phyloP scores from a whole-genome alignment of 2,888 invertebrate genomes.

The Eumacrocentrus americanus region DNA sequence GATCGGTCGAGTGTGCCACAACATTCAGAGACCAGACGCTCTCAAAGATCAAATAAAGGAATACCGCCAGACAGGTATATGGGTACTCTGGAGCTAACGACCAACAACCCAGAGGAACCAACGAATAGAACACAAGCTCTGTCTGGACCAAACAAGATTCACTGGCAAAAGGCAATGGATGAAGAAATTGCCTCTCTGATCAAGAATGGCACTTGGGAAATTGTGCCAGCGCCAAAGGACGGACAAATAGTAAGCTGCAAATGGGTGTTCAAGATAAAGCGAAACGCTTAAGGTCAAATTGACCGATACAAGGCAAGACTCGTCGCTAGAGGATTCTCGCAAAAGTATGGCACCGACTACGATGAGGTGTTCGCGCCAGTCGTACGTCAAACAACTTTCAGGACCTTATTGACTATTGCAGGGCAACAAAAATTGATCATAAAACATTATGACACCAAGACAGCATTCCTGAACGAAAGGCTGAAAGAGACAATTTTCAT shows the following conservation, averaged over 20 bases:
- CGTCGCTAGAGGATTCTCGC: constrained; percentile 41
- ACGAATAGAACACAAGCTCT: constrained; percentile 21
- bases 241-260: constrained; percentile 37
- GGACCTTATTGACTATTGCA: constrained; percentile 8
- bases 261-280: constrained; percentile 41
- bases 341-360: constrained; percentile 41
- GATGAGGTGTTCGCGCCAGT: no score
- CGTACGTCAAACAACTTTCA: constrained; percentile 38
- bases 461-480: neutral
- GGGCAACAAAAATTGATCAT: neutral
- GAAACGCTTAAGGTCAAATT: constrained; percentile 29
- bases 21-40: no score
- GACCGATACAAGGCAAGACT: constrained; percentile 40
- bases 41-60: neutral
- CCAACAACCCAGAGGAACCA: neutral
- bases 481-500: neutral
- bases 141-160: constrained; percentile 25
- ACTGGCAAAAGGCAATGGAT: constrained; percentile 35
- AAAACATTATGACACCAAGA: constrained; percentile 1
- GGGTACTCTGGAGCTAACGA: no score
- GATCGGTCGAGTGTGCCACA: no score
- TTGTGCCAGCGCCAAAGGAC: constrained; percentile 31
- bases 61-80: neutral
- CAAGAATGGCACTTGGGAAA: constrained; percentile 40
- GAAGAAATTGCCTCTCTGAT: constrained; percentile 38